Evolutionary conservation across 2,797 vertebrate species (phyloP).

Genomic region (Hemibagrus guttatus): DNA sequence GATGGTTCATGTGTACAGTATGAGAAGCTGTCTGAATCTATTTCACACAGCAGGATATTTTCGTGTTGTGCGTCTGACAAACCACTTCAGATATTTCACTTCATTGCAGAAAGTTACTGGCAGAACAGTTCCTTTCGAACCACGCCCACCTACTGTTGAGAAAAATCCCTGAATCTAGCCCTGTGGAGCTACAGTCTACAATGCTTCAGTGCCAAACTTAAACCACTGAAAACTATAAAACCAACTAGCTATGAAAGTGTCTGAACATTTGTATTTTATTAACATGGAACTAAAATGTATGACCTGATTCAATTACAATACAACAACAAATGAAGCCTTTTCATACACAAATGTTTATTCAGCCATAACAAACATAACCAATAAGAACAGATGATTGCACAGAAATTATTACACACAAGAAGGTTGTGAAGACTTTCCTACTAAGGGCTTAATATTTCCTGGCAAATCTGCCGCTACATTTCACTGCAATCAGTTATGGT

Average conservation of each 20-base stretch:
- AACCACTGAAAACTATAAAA: neutral
- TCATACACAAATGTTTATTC: constrained; percentile 98
- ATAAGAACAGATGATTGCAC: constrained; percentile 83
- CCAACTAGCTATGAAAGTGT: constrained; percentile 20
- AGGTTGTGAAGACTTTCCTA: constrained; percentile 48
- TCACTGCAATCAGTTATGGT: constrained; percentile 53
- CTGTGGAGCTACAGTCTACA: neutral
- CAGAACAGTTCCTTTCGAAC: neutral
- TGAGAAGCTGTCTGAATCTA: neutral
- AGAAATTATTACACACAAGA: constrained; percentile 61
- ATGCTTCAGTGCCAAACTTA: neutral
- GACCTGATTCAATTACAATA: neutral
- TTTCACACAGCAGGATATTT: neutral
- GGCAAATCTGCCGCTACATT: constrained; percentile 52
- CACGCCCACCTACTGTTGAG: neutral
- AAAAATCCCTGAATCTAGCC: neutral
- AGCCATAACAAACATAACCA: constrained; percentile 89
- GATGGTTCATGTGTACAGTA: neutral
- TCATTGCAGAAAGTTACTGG: neutral
- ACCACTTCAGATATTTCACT: neutral
- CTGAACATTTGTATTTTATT: neutral
- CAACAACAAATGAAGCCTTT: constrained; percentile 64
- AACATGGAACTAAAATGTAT: neutral
- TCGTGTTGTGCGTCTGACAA: neutral
- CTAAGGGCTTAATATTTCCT: constrained; percentile 52